Evolutionary conservation across 2,113 vertebrate genomes (phyloP), one percentile per base, ranked within the genome.

Genomic region (Strix aluco): DNA sequence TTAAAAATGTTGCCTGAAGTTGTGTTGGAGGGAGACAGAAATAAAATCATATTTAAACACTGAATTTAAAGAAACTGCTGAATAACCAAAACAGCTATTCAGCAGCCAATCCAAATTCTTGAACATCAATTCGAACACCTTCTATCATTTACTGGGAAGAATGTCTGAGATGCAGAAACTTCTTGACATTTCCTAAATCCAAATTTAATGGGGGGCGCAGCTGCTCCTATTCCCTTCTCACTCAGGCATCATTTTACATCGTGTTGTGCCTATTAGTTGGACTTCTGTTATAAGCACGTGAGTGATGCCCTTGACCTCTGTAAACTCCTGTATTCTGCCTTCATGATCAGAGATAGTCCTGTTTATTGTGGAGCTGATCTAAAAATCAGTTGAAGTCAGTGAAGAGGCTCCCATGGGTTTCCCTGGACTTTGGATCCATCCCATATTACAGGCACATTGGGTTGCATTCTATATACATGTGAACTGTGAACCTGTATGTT

Each of bases 211-310:
- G 4, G 5, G 4, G 1, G 5, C 69, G 11, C 49, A 81, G 34
- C 21, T 73, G 10, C 15, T 66, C 13, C 55, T 57, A 7, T 44
- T 54, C 12, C 13, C 20, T 55, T 57, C 47, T 83, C 18, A 22
- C 11, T 17, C n/a, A 21, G 15, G 5, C 21, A 44, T 52, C 0
- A 0, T 26, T 83, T 84, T 63, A 18, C 21, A 13, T n/a, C 0
- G 0, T 26, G 6, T 46, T 42, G 8, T 69, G 47, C 49, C 40
- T 71, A 36, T 49, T 62, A 10, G 32, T 47, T 67, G 57, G 58
- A 46, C 4, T 75, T 61, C 34, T 32, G 5, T 63, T 59, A 36
- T 20, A 15, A 58, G 29, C 7, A 26, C 0, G 0, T 8, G 19
- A 59, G 55, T 7, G 58, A 32, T 62, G 62, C 30, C 22, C 23